Percentiles rank a stretch among this genome's conserved stretches.
Conservation (phyloP, 2,113 vertebrate genomes). For the Xenopus borealis region DNA sequence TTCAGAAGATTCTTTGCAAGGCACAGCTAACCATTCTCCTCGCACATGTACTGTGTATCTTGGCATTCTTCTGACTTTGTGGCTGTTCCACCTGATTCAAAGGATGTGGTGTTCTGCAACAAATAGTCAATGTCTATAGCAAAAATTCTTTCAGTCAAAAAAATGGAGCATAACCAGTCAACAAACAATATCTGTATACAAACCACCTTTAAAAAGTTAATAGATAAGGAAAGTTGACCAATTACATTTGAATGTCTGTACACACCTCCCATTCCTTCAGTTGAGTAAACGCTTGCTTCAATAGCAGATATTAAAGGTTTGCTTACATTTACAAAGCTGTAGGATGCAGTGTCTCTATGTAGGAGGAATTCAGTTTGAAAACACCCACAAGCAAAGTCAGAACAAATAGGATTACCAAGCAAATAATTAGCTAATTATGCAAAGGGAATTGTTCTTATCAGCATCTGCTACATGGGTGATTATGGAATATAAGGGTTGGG, state of each 20-base stretch:
- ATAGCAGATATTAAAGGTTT: background rate
- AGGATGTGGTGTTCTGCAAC: background rate
- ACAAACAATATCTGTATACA: background rate
- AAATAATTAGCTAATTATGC: too few species aligned
- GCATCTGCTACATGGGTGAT: too few species aligned
- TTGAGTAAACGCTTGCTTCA: background rate
- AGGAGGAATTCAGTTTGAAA: too few species aligned
- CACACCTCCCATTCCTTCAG: constrained; percentile 1
- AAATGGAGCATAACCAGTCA: background rate
- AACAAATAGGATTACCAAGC: too few species aligned
- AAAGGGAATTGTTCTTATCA: too few species aligned
- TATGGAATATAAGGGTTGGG: too few species aligned
- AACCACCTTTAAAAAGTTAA: constrained; percentile 19
- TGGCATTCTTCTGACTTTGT: constrained; percentile 67
- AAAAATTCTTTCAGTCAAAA: background rate
- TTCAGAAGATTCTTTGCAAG: constrained; percentile 67
- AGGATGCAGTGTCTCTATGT: background rate
- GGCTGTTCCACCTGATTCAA: background rate
- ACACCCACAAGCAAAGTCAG: too few species aligned
- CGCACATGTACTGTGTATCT: constrained; percentile 89
- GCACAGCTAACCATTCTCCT: constrained; percentile 92
- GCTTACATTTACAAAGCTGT: background rate
- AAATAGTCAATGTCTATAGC: rapidly evolving
- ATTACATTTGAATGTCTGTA: background rate
- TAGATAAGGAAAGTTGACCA: constrained; percentile 16